Conservation (phyloP, 2,113 vertebrate species). For the Salvelinus fontinalis region DNA sequence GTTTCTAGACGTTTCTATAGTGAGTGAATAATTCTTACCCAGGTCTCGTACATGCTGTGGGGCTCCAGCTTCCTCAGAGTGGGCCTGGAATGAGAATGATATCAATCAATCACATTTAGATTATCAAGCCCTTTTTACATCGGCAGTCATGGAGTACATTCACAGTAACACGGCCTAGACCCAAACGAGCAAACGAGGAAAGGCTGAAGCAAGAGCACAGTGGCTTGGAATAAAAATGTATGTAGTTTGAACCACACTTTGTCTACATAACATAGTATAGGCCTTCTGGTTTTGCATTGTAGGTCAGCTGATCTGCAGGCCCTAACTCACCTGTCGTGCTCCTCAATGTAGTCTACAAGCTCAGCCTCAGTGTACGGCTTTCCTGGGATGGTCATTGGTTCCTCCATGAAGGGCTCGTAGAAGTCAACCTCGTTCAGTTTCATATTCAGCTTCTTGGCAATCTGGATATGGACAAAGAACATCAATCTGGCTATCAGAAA, state of each 20-base stretch:
- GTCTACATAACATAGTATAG: background rate
- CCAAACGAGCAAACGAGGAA: background rate
- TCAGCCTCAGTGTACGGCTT: slow-evolving; percentile 85
- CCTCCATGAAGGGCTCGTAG: slow-evolving; percentile 89
- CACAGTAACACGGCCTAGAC: background rate
- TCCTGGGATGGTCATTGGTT: slow-evolving; percentile 82
- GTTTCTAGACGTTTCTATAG: too few relatives aligned
- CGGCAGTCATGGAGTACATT: background rate
- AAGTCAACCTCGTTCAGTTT: slow-evolving; percentile 89
- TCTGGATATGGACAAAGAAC: slow-evolving; percentile 63
- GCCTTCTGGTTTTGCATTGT: too few relatives aligned
- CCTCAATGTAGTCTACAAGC: slow-evolving; percentile 82
- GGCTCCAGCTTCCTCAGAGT: slow-evolving; percentile 89
- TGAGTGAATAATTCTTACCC: slow-evolving; percentile 74
- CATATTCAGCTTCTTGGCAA: slow-evolving; percentile 85
- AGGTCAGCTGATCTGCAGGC: background rate
- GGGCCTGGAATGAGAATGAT: slow-evolving; percentile 68
- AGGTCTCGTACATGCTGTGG: slow-evolving; percentile 91
- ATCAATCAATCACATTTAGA: too few relatives aligned
- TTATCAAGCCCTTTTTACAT: too few relatives aligned
- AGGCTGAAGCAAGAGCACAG: too few relatives aligned
- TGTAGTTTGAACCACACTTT: background rate
- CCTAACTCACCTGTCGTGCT: slow-evolving; percentile 79
- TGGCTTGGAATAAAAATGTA: background rate
- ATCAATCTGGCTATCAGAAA: background rate